A percentile compares a stretch with the other conserved stretches of the same genome.
Conservation (phyloP, 2,888 invertebrate species). For the Cheilosia urbana region DNA sequence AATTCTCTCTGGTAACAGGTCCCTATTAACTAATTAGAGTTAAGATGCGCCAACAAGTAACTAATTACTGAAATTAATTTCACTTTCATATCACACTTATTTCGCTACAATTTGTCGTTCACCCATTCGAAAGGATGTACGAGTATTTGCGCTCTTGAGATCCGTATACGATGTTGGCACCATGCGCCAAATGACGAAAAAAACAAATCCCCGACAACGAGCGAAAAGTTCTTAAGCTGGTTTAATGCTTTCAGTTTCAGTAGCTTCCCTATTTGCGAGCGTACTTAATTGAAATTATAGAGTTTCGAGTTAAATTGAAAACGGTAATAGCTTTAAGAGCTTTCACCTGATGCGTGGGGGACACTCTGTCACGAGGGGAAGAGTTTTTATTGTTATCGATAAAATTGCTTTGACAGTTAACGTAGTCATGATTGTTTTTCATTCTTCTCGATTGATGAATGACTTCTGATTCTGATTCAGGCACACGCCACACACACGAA, state of each 20-base stretch:
- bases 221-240: slow-evolving; percentile 14
- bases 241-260: slow-evolving; percentile 7
- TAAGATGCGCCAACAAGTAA: slow-evolving; percentile 31
- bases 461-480: slow-evolving; percentile 23
- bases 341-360: not conserved
- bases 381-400: slow-evolving; percentile 15
- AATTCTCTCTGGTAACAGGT: slow-evolving; percentile 1
- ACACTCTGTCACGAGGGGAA: not conserved
- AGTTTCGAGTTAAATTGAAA: slow-evolving; percentile 32
- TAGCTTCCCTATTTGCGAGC: slow-evolving; percentile 7
- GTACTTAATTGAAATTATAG: slow-evolving; percentile 39
- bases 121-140: slow-evolving; percentile 7
- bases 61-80: slow-evolving; percentile 57
- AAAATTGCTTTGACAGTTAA: slow-evolving; percentile 29
- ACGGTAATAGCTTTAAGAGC: slow-evolving; percentile 1
- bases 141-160: slow-evolving; percentile 1
- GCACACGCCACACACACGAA: slow-evolving; percentile 17
- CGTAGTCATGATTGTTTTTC: slow-evolving; percentile 17
- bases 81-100: not conserved
- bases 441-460: slow-evolving; percentile 44
- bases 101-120: not conserved
- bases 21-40: slow-evolving; percentile 41
- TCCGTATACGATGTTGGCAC: not conserved
- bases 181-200: not conserved
- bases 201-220: not conserved